Base-by-base conservation (phyloP, 2,888 invertebrate genomes). In the Philereme transversata region DNA sequence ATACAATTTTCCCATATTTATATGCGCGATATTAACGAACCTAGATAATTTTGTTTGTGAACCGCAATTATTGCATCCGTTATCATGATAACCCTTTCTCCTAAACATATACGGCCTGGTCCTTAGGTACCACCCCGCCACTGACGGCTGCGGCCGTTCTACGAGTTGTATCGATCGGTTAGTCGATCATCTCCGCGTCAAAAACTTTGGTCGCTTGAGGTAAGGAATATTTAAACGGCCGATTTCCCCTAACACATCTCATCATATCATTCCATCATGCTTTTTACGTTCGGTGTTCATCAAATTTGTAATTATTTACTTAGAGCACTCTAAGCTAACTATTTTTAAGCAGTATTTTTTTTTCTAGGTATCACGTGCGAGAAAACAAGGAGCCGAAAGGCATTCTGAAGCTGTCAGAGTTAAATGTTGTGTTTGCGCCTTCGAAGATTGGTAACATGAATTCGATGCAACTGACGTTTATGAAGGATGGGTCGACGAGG, bases 371-470 rank as follows among this genome's bases (percentile, higher is more conserved):
- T 83, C 95, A 95, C 75, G 95, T 96, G 0, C 94, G 95, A 72
- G 96, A 96, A 79, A 93, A 94, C 70, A 95, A 95, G 87, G 96
- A 96, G 74, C 97, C 97, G 0, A 97, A 97, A 89, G 97, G 97
- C 62, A 93, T 96, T 47, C 93, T 98, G 62, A 93, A 95, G 80
- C 93, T 97, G 78, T 96, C 97, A 0, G 96, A 97, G 78, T 79
- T 98, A 64, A 97, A 97, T 81, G 96, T 97, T 11, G 95, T 96
- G 11, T 97, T 98, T 81, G 96, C 97, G 0, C 97, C 97, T 0
- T 91, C 94, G 48, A 98, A 97, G 90, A 95, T 97, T 55, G 95
- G 94, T 10, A 94, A 95, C 82, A 94, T 94, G 77, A 97, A 96
- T 82, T 97, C 97, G 7, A 93, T 98, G 85, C 97, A 98, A 89